phyloP scores from a whole-genome alignment of 2,113 vertebrate genomes.

The Sterna hirundo region DNA sequence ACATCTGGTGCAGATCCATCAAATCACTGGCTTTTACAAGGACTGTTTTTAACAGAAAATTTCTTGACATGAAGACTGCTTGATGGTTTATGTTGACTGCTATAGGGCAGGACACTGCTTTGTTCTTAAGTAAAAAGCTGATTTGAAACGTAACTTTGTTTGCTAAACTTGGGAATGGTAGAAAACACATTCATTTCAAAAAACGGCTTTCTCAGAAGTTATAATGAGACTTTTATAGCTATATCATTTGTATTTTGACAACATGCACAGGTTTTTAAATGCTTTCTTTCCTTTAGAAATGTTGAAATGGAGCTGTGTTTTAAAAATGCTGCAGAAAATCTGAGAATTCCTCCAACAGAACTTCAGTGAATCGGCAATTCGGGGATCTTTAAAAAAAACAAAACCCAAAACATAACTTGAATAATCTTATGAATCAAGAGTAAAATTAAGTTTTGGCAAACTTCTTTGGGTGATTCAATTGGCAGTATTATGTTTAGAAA shows the following conservation, averaged over 20 bases:
- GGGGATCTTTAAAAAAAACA: background rate
- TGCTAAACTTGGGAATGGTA: background rate
- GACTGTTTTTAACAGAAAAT: background rate
- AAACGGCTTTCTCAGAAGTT: background rate
- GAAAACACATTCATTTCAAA: background rate
- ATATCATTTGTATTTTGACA: background rate
- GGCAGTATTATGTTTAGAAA: background rate
- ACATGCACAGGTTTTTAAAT: background rate
- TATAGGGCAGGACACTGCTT: background rate
- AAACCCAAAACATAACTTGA: background rate
- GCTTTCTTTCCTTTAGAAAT: background rate
- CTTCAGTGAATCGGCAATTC: background rate
- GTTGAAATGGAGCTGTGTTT: background rate
- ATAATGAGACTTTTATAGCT: background rate
- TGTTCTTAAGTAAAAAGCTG: background rate
- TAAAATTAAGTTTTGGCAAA: background rate
- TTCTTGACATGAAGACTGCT: background rate
- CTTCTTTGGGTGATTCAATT: background rate
- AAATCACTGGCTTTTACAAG: background rate
- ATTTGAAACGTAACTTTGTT: background rate
- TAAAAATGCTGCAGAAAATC: background rate
- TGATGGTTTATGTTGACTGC: background rate
- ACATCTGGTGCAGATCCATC: background rate
- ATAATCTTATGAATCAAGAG: background rate
- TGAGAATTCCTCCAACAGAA: background rate